phyloP scores from a whole-genome alignment of 1,140 invertebrate genomes.

The Ceratina australensis region DNA sequence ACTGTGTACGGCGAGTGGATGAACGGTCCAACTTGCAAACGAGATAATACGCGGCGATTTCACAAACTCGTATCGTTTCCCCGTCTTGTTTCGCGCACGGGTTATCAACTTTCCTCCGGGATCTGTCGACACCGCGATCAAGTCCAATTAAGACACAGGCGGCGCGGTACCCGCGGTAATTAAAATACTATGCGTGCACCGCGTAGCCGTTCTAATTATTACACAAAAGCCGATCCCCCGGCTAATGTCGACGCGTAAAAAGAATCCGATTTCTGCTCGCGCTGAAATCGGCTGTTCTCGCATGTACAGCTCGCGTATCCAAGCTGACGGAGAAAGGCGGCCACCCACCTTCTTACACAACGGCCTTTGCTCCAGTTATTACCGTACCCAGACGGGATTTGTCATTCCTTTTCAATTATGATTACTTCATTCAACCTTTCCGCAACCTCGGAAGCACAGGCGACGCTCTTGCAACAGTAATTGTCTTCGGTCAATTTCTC shows the following conservation, averaged over 20 bases:
- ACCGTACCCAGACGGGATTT: conserved; percentile 42
- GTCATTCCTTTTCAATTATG: not conserved
- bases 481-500: no score
- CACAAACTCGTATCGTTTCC: no score
- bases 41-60: conserved; percentile 8
- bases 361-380: conserved; percentile 62
- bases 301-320: conserved; percentile 26
- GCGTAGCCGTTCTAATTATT: conserved; percentile 16
- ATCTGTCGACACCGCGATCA: conserved; percentile 19
- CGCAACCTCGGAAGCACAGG: no score
- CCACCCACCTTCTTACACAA: conserved; percentile 64
- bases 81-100: not conserved
- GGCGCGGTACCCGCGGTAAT: not conserved
- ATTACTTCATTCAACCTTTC: no score
- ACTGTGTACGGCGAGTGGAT: no score
- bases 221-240: conserved; percentile 23
- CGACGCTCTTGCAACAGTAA: no score
- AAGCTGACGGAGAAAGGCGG: conserved; percentile 60
- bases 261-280: conserved; percentile 23
- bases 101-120: not conserved
- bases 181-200: conserved; percentile 17
- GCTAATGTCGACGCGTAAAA: conserved; percentile 9
- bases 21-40: no score
- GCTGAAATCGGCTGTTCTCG: conserved; percentile 34
- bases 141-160: conserved; percentile 17